Percentiles rank a stretch among this genome's conserved stretches.
These are phyloP conservation scores for Leptinotarsa haldemani DNA, from an alignment of 2,888 invertebrate species.

Conservation along the genomic window DNA sequence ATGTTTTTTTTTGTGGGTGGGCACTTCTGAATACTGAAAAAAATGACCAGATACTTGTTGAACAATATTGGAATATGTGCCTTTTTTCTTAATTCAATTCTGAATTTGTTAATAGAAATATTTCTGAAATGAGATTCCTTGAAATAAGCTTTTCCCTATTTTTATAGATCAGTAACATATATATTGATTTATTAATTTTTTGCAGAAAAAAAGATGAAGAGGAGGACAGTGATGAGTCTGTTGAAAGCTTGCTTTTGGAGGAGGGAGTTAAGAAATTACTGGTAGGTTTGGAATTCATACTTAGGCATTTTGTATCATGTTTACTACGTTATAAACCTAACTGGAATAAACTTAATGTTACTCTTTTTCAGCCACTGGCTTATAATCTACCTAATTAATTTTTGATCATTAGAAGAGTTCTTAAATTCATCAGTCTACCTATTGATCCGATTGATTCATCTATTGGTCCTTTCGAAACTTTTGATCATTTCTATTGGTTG, in stretches of 20 bases:
- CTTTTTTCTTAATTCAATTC: not conserved
- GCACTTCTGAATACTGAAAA: too few species aligned
- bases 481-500: too few species aligned
- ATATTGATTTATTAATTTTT: not conserved
- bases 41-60: too few species aligned
- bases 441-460: not conserved
- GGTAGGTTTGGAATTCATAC: not conserved
- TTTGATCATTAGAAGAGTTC: too few species aligned
- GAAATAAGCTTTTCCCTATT: not conserved
- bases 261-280: conserved; percentile 14
- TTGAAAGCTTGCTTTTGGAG: conserved; percentile 22
- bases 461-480: too few species aligned
- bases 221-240: conserved; percentile 4
- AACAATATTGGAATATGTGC: too few species aligned
- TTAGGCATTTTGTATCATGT: not conserved
- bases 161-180: not conserved
- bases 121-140: not conserved
- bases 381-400: too few species aligned
- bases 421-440: not conserved
- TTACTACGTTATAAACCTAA: not conserved
- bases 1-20: too few species aligned
- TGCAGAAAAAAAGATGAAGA: not conserved
- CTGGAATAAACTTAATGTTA: not conserved
- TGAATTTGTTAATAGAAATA: not conserved
- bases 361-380: not conserved